Base-by-base conservation (phyloP, 2,113 vertebrate species). In the Meriones unguiculatus region DNA sequence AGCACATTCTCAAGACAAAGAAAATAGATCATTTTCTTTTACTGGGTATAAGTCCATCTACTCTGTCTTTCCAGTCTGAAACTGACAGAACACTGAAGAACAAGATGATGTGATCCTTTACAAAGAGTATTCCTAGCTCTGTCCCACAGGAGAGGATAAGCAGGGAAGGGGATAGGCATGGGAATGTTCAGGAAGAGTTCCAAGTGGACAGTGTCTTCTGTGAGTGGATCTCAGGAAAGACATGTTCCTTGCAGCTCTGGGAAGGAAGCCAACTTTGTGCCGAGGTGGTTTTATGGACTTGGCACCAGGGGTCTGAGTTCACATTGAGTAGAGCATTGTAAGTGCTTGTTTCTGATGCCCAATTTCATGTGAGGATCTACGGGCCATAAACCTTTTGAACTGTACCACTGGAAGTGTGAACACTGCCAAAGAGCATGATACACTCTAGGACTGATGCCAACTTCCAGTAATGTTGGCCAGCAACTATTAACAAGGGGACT, bases 321-420 rank as follows among this genome's bases (percentile, higher is more conserved):
- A 9, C 77, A 92, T 8, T 11, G 10, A 41, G 64, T 89, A 95
- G 81, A 91, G 86, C 69, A 89, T 30, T 91, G 0, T 13, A 96
- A 59, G 73, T 59, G 46, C 81, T 81, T 85, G 65, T 30, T 91
- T 90, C 69, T 59, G 87, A 80, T 54, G 82, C 81, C 67, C 72
- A 70, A 84, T 95, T 96, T 93, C 94, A 80, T 46, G 50, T 73
- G 62, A 95, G 70, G 69, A 92, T 78, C 82, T 65, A n/a, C 22
- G 88, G 73, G 41, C 54, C 35, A 2, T 78, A 92, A 96, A 85
- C 50, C 75, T 80, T 52, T 38, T 65, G 64, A 93, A 80, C 35
- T 86, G 6, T 32, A 87, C 76, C 87, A 95, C 24, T 65, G n/a
- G 41, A 94, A 95, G 82, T 84, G 81, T n/a, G 65, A 84, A 84